These are phyloP conservation scores for Tamias sibiricus DNA, from an alignment of 2,113 vertebrate species.

Conservation along the genomic window DNA sequence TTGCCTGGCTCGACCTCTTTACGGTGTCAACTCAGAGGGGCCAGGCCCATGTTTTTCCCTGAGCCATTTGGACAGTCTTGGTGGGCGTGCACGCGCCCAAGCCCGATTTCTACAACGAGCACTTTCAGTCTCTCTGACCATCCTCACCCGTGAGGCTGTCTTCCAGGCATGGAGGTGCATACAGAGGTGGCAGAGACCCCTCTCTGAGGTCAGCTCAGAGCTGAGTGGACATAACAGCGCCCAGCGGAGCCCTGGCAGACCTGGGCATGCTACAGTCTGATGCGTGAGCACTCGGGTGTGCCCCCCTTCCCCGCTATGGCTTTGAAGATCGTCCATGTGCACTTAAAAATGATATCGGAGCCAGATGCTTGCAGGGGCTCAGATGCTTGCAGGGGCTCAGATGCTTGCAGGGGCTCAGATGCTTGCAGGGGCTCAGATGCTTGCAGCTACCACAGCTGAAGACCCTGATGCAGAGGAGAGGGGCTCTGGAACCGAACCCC, in stretches of 20 bases:
- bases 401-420: neutral
- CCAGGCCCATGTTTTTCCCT: neutral
- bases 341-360: neutral
- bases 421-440: neutral
- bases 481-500: neutral
- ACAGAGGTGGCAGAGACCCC: neutral
- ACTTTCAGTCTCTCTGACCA: neutral
- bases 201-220: neutral
- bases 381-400: neutral
- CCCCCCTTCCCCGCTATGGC: too few species aligned
- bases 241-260: neutral
- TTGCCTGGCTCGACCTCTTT: neutral
- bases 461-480: neutral
- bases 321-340: neutral
- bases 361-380: neutral
- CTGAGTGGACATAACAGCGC: fast-evolving
- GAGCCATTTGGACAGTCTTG: neutral
- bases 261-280: too few species aligned
- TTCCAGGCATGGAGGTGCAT: neutral
- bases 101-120: neutral
- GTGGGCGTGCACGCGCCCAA: neutral
- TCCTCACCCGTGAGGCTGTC: neutral
- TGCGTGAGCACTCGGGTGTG: neutral
- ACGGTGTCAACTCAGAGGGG: too few species aligned
- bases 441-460: neutral